Conservation (phyloP, 2,113 vertebrate species). For the Talpa occidentalis region DNA sequence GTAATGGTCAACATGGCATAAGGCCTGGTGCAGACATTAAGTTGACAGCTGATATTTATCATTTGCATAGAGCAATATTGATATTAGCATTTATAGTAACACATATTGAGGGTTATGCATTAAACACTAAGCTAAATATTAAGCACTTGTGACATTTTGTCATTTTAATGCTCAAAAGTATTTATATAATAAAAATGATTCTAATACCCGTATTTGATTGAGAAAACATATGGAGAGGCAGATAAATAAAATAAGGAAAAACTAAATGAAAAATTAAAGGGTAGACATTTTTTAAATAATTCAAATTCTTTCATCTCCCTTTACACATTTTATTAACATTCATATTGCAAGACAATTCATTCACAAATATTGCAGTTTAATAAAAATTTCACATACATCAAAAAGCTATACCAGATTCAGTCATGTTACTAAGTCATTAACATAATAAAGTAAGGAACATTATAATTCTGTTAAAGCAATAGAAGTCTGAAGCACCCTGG, state of each 20-base stretch:
- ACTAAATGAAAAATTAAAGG: neutral
- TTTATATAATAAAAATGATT: neutral
- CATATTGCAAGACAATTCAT: constrained; percentile 78
- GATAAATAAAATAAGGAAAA: neutral
- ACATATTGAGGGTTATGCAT: neutral
- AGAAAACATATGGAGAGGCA: neutral
- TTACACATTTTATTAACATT: constrained; percentile 77
- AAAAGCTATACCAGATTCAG: constrained; percentile 78
- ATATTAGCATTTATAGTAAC: constrained; percentile 11
- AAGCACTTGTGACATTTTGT: neutral
- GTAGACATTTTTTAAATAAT: constrained; percentile 58
- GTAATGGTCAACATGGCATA: neutral
- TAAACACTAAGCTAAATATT: neutral
- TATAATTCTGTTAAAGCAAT: constrained; percentile 83
- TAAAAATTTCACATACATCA: constrained; percentile 80
- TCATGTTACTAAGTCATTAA: constrained; percentile 85
- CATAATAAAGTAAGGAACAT: constrained; percentile 85
- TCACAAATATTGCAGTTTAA: constrained; percentile 82
- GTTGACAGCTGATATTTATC: neutral
- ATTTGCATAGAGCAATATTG: neutral
- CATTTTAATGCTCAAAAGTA: neutral
- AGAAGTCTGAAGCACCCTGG: constrained; percentile 87
- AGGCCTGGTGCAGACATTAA: neutral
- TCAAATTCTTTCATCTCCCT: constrained; percentile 81
- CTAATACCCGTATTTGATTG: neutral